Percentiles rank a stretch among this genome's conserved stretches.
Conservation (phyloP, 2,888 invertebrate species). For the Bombylius discolor region DNA sequence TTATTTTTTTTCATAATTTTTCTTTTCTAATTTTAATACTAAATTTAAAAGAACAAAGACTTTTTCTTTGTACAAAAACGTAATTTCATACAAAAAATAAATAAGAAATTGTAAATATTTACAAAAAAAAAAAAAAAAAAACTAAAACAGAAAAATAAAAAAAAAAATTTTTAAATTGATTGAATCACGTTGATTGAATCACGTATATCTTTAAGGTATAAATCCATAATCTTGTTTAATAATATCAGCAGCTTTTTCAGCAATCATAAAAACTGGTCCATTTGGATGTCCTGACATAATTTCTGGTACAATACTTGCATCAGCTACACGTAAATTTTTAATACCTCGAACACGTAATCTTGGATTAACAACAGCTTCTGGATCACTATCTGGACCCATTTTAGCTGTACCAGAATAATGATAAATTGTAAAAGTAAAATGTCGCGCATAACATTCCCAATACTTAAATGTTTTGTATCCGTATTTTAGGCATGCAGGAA, state of each 20-base stretch:
- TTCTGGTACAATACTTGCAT: constrained; percentile 43
- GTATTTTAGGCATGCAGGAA: constrained; percentile 46
- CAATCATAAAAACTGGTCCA: constrained; percentile 45
- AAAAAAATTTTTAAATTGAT: background rate
- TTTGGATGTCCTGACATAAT: constrained; percentile 44
- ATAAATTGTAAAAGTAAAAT: constrained; percentile 48
- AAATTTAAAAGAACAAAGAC: too few relatives aligned
- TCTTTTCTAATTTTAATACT: too few relatives aligned
- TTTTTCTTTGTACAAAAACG: constrained; percentile 5
- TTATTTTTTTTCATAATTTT: too few relatives aligned
- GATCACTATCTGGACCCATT: constrained; percentile 49
- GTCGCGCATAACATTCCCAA: constrained; percentile 51
- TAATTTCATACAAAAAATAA: constrained; percentile 8
- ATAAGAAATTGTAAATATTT: too few relatives aligned
- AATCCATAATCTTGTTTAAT: constrained; percentile 39
- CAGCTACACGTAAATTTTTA: constrained; percentile 39
- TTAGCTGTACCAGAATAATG: constrained; percentile 51
- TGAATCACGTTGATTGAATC: background rate
- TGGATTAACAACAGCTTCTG: constrained; percentile 50
- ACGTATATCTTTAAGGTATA: constrained; percentile 18
- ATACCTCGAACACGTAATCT: constrained; percentile 41
- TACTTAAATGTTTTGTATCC: constrained; percentile 45
- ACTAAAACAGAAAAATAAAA: background rate
- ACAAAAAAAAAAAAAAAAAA: background rate
- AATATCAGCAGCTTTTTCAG: constrained; percentile 44